Evolutionary conservation across 2,113 vertebrate genomes (phyloP).

Genomic region (Struthidea cinerea): DNA sequence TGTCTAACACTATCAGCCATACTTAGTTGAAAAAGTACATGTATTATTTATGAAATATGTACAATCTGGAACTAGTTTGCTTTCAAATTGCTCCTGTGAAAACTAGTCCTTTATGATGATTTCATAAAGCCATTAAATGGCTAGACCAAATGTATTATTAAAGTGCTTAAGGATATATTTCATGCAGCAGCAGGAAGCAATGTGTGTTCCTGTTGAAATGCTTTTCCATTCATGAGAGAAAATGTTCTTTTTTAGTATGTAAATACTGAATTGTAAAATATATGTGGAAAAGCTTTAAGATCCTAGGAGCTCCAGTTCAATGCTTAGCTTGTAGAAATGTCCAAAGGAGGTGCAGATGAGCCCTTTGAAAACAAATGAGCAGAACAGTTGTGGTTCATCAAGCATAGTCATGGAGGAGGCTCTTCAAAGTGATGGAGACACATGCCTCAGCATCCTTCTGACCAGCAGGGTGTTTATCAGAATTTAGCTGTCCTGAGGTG

Average conservation of each 20-base stretch:
- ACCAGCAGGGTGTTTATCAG: neutral
- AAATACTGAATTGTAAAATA: neutral
- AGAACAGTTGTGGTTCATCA: neutral
- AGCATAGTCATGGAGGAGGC: neutral
- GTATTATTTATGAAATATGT: neutral
- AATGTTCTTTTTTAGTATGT: neutral
- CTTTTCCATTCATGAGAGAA: neutral
- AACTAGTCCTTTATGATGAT: neutral
- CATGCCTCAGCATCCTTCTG: neutral
- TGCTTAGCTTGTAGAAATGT: neutral
- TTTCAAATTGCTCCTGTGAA: neutral
- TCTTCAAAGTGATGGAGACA: neutral
- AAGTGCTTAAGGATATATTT: neutral
- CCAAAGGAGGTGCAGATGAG: neutral
- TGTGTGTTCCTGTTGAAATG: neutral
- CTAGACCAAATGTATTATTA: neutral
- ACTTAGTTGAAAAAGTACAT: neutral
- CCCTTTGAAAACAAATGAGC: neutral
- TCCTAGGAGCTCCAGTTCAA: neutral
- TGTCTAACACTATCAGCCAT: neutral
- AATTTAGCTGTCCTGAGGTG: neutral
- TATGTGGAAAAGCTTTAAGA: neutral
- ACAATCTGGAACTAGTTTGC: neutral
- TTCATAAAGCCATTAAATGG: neutral
- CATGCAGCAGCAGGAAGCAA: neutral